phyloP scores from a whole-genome alignment of 1,140 invertebrate species.

The Drosophila malerkotliana region DNA sequence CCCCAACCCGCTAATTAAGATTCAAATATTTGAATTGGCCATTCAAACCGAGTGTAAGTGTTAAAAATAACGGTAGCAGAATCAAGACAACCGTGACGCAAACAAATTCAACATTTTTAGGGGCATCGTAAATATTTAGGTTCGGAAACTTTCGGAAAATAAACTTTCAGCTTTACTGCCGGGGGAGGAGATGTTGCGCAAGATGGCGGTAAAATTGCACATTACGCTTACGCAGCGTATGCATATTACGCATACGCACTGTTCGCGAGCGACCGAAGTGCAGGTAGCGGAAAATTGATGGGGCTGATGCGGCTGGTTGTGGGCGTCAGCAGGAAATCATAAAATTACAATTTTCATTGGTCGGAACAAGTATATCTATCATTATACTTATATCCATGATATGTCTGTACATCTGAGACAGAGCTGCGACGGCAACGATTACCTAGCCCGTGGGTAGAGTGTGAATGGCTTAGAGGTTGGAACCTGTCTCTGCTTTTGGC shows the following conservation, averaged over 20 bases:
- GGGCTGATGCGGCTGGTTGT: constrained; percentile 28
- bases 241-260: constrained; percentile 62
- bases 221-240: constrained; percentile 65
- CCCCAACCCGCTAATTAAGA: constrained; percentile 48
- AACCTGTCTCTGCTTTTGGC: constrained; percentile 42
- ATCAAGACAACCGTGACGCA: constrained; percentile 10
- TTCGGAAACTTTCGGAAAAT: constrained; percentile 26
- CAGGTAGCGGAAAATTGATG: constrained; percentile 50
- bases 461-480: constrained; percentile 57
- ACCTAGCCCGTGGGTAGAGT: constrained; percentile 68
- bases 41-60: constrained; percentile 40
- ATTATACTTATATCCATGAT: constrained; percentile 51
- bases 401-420: constrained; percentile 60
- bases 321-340: constrained; percentile 71
- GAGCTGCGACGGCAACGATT: constrained; percentile 43
- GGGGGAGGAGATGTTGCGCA: constrained; percentile 49
- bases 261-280: constrained; percentile 3
- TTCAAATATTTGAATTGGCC: constrained; percentile 42
- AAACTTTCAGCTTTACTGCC: constrained; percentile 16
- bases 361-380: constrained; percentile 62
- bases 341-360: constrained; percentile 71
- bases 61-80: constrained; percentile 46
- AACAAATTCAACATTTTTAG: neutral
- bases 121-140: constrained; percentile 6
- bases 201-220: constrained; percentile 45